Conservation (phyloP, 1,140 invertebrate species). For the Sinella curviseta region DNA sequence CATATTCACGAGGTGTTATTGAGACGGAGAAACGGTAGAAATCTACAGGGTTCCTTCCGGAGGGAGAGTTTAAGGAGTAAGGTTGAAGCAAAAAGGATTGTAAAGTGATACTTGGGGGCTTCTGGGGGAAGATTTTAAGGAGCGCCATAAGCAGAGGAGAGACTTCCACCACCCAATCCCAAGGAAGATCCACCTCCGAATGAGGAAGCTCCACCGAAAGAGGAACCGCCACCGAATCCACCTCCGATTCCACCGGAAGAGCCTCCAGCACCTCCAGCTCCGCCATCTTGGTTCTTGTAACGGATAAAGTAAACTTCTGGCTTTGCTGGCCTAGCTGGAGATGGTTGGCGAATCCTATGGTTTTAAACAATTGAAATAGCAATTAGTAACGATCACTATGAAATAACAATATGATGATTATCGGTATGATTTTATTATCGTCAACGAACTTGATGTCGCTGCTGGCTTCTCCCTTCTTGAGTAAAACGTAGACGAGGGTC, state of each 20-base stretch:
- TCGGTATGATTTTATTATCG: no score
- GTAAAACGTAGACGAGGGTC: conserved; percentile 81
- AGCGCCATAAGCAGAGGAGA: not conserved
- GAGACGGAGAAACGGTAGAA: not conserved
- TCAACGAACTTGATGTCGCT: not conserved
- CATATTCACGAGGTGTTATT: not conserved
- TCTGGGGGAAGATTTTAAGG: not conserved
- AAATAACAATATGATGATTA: not conserved
- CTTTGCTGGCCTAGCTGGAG: not conserved
- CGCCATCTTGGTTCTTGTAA: not conserved
- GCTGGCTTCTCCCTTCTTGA: conserved; percentile 76
- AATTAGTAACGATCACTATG: no score
- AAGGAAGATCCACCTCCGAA: not conserved
- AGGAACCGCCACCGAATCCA: not conserved
- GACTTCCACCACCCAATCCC: not conserved
- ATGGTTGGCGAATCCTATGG: not conserved
- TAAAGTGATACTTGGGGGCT: no score
- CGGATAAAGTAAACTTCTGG: conserved; percentile 10
- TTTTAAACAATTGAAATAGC: not conserved
- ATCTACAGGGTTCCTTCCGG: not conserved
- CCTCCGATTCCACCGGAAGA: not conserved
- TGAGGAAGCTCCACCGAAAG: no score
- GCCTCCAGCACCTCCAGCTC: not conserved
- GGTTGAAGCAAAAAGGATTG: not conserved
- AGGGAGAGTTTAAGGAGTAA: not conserved